These are phyloP conservation scores for Teleopsis dalmanni DNA, from an alignment of 1,140 invertebrate genomes.

Conservation along the genomic window DNA sequence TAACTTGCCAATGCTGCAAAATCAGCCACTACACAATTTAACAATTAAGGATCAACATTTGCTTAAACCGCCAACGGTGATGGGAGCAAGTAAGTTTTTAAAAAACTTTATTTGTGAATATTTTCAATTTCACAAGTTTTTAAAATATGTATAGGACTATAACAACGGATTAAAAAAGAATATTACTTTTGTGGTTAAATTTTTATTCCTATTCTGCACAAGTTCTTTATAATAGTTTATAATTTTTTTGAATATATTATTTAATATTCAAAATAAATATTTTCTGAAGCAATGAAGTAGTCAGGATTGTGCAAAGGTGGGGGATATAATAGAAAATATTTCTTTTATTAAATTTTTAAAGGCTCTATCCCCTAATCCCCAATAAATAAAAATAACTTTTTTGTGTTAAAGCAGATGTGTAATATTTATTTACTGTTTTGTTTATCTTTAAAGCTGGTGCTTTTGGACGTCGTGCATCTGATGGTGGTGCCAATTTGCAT, in stretches of 20 bases:
- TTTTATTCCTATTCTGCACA: background rate
- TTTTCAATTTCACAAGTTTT: slow-evolving; percentile 1
- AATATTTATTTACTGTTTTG: background rate
- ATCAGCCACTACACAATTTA: slow-evolving; percentile 71
- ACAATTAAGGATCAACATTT: slow-evolving; percentile 90
- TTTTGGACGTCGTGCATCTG: slow-evolving; percentile 86
- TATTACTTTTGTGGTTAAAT: background rate
- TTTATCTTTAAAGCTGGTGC: slow-evolving; percentile 50
- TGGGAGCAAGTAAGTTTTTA: slow-evolving; percentile 67
- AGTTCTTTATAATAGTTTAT: background rate
- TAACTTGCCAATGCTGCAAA: slow-evolving; percentile 65
- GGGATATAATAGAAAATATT: too few species aligned
- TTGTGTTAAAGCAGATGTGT: slow-evolving; percentile 16
- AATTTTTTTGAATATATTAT: background rate
- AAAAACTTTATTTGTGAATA: background rate
- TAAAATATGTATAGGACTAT: background rate
- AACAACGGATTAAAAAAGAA: slow-evolving; percentile 1
- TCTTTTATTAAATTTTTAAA: too few species aligned
- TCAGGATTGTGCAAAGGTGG: too few species aligned
- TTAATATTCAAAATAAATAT: background rate
- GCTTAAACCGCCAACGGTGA: slow-evolving; percentile 80
- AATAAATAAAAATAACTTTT: background rate
- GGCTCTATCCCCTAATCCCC: too few species aligned
- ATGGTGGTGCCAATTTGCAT: slow-evolving; percentile 90
- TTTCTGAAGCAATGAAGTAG: background rate